phyloP scores from a whole-genome alignment of 2,888 invertebrate species.

The Axea sp. region DNA sequence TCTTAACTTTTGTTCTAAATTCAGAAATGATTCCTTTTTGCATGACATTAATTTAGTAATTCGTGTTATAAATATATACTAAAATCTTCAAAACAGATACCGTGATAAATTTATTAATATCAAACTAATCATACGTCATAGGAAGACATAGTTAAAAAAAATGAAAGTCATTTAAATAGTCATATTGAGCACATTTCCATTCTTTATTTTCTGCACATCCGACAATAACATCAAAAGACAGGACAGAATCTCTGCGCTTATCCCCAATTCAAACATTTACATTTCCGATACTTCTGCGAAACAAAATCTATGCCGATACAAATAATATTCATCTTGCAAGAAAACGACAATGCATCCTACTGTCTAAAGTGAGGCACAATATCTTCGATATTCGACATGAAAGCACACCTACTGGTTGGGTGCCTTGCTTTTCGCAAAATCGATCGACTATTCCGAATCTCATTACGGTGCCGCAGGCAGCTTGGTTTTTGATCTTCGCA shows the following conservation, averaged over 20 bases:
- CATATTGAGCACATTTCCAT: too few species aligned
- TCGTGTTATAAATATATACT: too few species aligned
- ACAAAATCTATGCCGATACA: constrained; percentile 16
- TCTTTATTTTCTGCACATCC: too few species aligned
- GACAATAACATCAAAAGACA: too few species aligned
- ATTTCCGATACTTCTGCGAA: constrained; percentile 7
- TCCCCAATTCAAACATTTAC: constrained; percentile 4
- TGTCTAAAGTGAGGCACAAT: neutral
- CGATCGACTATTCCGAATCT: constrained; percentile 61
- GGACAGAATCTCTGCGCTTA: too few species aligned
- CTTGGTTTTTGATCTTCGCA: constrained; percentile 56
- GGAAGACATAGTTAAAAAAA: too few species aligned
- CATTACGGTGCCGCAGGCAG: constrained; percentile 46
- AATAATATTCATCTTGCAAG: constrained; percentile 17
- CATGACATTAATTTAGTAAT: too few species aligned
- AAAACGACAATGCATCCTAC: constrained; percentile 26
- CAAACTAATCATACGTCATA: too few species aligned
- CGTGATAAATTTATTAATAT: too few species aligned
- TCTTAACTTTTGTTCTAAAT: constrained; percentile 9
- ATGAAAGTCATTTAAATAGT: too few species aligned
- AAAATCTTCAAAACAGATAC: too few species aligned
- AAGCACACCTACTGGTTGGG: constrained; percentile 11
- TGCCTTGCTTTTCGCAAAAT: constrained; percentile 49
- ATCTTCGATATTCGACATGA: constrained; percentile 1
- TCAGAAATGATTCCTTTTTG: neutral